These are phyloP conservation scores for Thumatha senex DNA, from an alignment of 2,888 invertebrate species.

Conservation along the genomic window DNA sequence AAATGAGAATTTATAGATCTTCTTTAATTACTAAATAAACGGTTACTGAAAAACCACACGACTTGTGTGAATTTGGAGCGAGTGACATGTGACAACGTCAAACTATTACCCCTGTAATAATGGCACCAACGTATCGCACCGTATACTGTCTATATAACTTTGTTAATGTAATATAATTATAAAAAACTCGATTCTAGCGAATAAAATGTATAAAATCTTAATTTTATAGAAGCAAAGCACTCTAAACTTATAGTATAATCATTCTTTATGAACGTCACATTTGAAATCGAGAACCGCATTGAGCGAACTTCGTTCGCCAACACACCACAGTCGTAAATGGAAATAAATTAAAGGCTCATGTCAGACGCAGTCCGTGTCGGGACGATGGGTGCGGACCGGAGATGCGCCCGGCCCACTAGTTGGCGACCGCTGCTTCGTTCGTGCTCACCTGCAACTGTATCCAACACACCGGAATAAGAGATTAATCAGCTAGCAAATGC, in stretches of 20 bases:
- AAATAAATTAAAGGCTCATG: slow-evolving; percentile 79
- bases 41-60: slow-evolving; percentile 24
- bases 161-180: slow-evolving; percentile 77
- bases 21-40: slow-evolving; percentile 17
- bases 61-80: slow-evolving; percentile 50
- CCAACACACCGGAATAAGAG: neutral
- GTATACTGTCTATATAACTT: slow-evolving; percentile 83
- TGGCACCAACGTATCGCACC: slow-evolving; percentile 84
- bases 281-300: slow-evolving; percentile 70
- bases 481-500: no score
- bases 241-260: slow-evolving; percentile 81
- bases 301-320: slow-evolving; percentile 78
- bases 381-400: slow-evolving; percentile 34
- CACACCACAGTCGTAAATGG: slow-evolving; percentile 63
- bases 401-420: slow-evolving; percentile 51
- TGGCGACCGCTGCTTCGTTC: slow-evolving; percentile 61
- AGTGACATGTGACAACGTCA: slow-evolving; percentile 62
- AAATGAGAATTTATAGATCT: slow-evolving; percentile 2
- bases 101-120: slow-evolving; percentile 83
- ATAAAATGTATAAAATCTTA: slow-evolving; percentile 81
- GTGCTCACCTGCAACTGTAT: slow-evolving; percentile 58
- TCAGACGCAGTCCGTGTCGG: slow-evolving; percentile 52
- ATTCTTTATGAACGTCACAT: slow-evolving; percentile 72
- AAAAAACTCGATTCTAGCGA: slow-evolving; percentile 77
- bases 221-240: slow-evolving; percentile 82